Evolutionary conservation across 2,888 invertebrate species (phyloP).

Genomic region (Lasiommata megera): DNA sequence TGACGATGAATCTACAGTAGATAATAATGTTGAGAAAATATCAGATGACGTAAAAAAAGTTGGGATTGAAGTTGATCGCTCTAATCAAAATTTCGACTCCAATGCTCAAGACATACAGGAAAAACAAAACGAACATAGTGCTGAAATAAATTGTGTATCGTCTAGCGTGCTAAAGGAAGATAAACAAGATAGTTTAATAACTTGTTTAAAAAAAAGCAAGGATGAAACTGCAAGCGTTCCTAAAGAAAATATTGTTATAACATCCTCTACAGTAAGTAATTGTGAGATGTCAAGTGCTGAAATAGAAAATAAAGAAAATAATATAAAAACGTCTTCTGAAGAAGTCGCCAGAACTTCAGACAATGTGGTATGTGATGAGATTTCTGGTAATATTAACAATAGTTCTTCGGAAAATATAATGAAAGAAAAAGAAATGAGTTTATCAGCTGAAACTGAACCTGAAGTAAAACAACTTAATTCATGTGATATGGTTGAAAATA

Average conservation of each 20-base stretch:
- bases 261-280: background rate
- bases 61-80: too few species aligned
- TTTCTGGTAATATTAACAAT: background rate
- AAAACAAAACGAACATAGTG: constrained; percentile 1
- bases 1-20: constrained; percentile 54
- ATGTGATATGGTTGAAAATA: background rate
- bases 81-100: background rate
- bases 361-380: background rate
- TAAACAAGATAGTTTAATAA: constrained; percentile 6
- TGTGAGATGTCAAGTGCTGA: background rate
- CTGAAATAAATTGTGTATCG: background rate
- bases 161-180: background rate
- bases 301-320: background rate
- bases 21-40: constrained; percentile 29
- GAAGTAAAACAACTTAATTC: background rate
- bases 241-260: constrained; percentile 5
- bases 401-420: background rate
- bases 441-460: background rate
- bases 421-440: background rate
- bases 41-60: constrained; percentile 3
- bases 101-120: background rate
- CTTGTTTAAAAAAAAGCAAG: background rate
- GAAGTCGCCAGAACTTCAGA: background rate
- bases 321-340: background rate
- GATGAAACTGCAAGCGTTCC: background rate